Base-by-base conservation (phyloP, 2,113 vertebrate species). In the Aspidoscelis tigris region DNA sequence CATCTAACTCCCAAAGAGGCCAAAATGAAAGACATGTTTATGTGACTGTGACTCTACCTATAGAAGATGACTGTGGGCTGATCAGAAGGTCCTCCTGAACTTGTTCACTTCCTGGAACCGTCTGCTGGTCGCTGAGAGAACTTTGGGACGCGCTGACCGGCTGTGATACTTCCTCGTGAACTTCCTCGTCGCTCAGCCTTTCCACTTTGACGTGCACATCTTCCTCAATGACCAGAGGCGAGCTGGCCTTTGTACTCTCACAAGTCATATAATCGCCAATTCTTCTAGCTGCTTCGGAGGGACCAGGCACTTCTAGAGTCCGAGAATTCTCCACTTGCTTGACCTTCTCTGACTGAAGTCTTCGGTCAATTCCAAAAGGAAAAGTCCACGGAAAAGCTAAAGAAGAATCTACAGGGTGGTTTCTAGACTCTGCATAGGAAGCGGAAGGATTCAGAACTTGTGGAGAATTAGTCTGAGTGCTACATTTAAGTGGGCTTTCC, bases 371-470 rank as follows among this genome's bases (percentile, higher is more conserved):
- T 70, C 98, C 98, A 14, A 99, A 99, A 11, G 99, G 98, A 84
- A 99, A 99, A 81, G 98, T 99, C 98, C 99, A 99, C 7, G 98
- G 98, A 86, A 99, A 99, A 84, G 98, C 97, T 93, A 99, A 94
- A 68, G 99, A 99, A 0, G 99, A 98, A 93, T 99, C 99, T 85
- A 99, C 96, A 0, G 97, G 96, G 88, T 98, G 98, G 71, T 95
- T 97, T 84, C 97, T 94, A 87, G 94, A 95, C 94, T 99, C 99
- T 0, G 98, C 96, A 93, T 98, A 99, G 1, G 98, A 97, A 88
- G 97, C 89, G 0, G 98, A 97, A 70, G 98, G 98, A 84, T 98
- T 99, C 82, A 98, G 93, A 71, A 99, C 96, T 92, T 99, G 98
- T 1, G 98, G 98, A 74, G 98, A 99, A 84, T 96, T 97, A 64